Conservation (phyloP, 2,888 invertebrate genomes). For the Mesorhabditis belari region DNA sequence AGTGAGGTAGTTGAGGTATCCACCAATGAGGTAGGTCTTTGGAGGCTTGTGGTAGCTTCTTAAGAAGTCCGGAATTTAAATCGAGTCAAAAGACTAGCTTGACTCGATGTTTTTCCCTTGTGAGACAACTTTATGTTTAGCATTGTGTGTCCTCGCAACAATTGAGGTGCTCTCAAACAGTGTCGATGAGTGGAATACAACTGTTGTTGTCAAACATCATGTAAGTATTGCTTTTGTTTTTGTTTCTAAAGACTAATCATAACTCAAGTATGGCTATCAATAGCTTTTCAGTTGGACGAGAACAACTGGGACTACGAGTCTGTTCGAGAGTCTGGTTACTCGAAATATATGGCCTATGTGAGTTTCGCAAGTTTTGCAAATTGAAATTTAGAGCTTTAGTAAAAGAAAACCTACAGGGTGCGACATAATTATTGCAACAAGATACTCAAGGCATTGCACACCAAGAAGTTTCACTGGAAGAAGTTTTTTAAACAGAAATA, state of each 20-base stretch:
- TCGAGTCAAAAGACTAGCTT: not conserved
- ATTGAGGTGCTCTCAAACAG: conserved; percentile 44
- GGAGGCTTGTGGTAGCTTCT: no score
- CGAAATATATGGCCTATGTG: not conserved
- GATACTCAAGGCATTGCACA: no score
- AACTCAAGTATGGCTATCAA: not conserved
- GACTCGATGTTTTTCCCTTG: no score
- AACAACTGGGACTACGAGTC: not conserved
- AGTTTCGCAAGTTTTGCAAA: conserved; percentile 9
- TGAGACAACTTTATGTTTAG: conserved; percentile 34
- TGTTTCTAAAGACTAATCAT: not conserved
- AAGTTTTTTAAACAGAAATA: no score
- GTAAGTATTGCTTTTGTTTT: not conserved
- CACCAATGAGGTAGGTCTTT: no score
- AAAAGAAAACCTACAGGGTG: conserved; percentile 22
- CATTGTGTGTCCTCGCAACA: conserved; percentile 37
- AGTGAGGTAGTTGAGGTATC: no score
- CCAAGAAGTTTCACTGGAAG: no score
- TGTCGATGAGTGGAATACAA: conserved; percentile 47
- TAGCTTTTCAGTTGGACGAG: not conserved
- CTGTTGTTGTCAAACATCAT: conserved; percentile 24
- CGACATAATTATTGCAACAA: no score
- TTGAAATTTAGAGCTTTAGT: conserved; percentile 39
- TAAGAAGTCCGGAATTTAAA: not conserved
- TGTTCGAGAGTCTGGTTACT: not conserved